phyloP scores from a whole-genome alignment of 2,113 vertebrate genomes.

The Neolamprologus falcicula region DNA sequence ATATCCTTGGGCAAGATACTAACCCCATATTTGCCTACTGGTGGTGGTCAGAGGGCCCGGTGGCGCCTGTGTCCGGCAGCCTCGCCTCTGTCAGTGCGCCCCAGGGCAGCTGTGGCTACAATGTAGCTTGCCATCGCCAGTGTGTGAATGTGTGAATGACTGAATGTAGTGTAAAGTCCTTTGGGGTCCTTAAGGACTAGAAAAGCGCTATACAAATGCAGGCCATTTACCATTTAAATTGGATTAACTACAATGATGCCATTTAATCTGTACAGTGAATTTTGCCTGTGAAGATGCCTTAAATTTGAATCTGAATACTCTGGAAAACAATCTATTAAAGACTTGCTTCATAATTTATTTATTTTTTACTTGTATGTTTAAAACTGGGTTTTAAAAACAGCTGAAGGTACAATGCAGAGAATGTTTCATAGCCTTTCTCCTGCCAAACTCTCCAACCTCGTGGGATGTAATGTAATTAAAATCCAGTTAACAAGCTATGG shows the following conservation, averaged over 20 bases:
- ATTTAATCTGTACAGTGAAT: neutral
- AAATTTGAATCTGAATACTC: neutral
- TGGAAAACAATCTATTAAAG: neutral
- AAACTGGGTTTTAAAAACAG: neutral
- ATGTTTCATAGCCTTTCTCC: neutral
- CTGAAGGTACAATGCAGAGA: neutral
- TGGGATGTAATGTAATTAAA: neutral
- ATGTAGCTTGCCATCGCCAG: accelerated
- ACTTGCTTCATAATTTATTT: neutral
- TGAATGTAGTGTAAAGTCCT: too few relatives aligned
- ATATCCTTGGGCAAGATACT: too few relatives aligned
- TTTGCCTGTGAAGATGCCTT: neutral
- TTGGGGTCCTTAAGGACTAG: too few relatives aligned
- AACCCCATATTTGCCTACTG: too few relatives aligned
- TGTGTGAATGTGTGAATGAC: too few relatives aligned
- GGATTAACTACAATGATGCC: neutral
- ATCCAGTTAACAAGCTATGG: neutral
- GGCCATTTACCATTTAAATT: too few relatives aligned
- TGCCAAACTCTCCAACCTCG: neutral
- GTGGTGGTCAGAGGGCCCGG: too few relatives aligned
- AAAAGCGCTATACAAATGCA: too few relatives aligned
- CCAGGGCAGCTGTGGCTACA: too few relatives aligned
- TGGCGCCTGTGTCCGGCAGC: too few relatives aligned
- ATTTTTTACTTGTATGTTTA: neutral
- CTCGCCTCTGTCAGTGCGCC: too few relatives aligned